These are phyloP conservation scores for Magallana gigas DNA, from an alignment of 1,140 invertebrate species.

Conservation along the genomic window DNA sequence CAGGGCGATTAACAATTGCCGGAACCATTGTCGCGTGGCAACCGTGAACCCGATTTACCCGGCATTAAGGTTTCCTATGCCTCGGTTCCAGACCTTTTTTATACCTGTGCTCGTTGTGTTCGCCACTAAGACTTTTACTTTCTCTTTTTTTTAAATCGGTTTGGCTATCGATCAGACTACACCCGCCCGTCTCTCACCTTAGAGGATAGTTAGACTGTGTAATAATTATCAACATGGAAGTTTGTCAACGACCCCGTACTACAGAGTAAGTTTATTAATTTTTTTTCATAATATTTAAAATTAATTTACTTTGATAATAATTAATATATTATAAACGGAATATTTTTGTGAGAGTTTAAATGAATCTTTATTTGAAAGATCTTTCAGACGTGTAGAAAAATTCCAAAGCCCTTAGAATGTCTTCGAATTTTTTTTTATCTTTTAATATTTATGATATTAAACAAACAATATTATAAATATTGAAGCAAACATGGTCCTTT, in stretches of 20 bases:
- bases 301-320: too few species aligned
- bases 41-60: conserved; percentile 26
- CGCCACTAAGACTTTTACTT: conserved; percentile 8
- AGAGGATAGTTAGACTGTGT: neutral
- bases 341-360: too few species aligned
- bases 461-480: too few species aligned
- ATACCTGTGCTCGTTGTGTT: neutral
- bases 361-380: too few species aligned
- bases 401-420: too few species aligned
- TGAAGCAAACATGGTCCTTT: too few species aligned
- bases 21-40: conserved; percentile 24
- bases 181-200: neutral
- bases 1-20: conserved; percentile 30
- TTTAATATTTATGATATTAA: too few species aligned
- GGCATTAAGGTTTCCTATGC: neutral
- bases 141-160: neutral
- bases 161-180: conserved; percentile 4
- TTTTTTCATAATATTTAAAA: neutral
- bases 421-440: too few species aligned
- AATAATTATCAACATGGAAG: conserved; percentile 3
- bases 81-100: neutral
- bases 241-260: neutral
- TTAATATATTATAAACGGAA: too few species aligned
- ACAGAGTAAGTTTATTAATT: conserved; percentile 3
- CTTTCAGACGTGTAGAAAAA: too few species aligned